Percentiles rank a stretch among this genome's conserved stretches.
These are phyloP conservation scores for Liopterus haemorrhoidalis DNA, from an alignment of 2,888 invertebrate species.

Conservation along the genomic window DNA sequence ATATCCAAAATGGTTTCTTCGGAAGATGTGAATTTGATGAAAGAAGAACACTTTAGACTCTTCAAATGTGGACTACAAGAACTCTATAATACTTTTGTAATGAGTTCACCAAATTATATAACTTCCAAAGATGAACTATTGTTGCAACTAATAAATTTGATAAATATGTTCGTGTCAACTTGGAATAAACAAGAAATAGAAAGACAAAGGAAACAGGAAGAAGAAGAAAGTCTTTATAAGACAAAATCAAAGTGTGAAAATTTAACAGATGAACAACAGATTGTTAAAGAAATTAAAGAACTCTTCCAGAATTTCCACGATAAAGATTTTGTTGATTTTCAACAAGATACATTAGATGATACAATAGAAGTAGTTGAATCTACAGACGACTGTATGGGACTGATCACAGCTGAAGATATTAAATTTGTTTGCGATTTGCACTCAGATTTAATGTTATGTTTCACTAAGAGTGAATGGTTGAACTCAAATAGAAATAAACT, in stretches of 20 bases:
- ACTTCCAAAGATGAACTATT: slow-evolving; percentile 35
- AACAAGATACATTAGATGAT: slow-evolving; percentile 36
- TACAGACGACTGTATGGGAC: slow-evolving; percentile 32
- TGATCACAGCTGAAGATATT: slow-evolving; percentile 53
- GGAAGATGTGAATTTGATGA: slow-evolving; percentile 29
- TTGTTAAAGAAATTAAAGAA: slow-evolving; percentile 58
- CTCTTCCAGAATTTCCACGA: slow-evolving; percentile 66
- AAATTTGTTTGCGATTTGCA: slow-evolving; percentile 57
- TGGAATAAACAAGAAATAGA: slow-evolving; percentile 75
- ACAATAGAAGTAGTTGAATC: slow-evolving; percentile 27
- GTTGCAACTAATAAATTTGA: slow-evolving; percentile 48
- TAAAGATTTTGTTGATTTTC: slow-evolving; percentile 64
- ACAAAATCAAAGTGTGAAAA: slow-evolving; percentile 62
- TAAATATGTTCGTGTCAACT: slow-evolving; percentile 57
- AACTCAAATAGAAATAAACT: slow-evolving; percentile 43
- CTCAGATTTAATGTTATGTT: slow-evolving; percentile 52
- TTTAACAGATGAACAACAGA: slow-evolving; percentile 63
- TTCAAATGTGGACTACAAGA: slow-evolving; percentile 66
- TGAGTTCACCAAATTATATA: slow-evolving; percentile 44
- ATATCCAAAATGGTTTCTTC: slow-evolving; percentile 32
- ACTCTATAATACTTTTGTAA: slow-evolving; percentile 58
- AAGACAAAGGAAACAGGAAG: slow-evolving; percentile 59
- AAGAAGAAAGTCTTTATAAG: slow-evolving; percentile 72
- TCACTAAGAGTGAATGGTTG: slow-evolving; percentile 58
- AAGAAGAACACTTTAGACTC: slow-evolving; percentile 49